Base-by-base conservation (phyloP, 2,888 invertebrate species). In the Sarcophaga subvicina region DNA sequence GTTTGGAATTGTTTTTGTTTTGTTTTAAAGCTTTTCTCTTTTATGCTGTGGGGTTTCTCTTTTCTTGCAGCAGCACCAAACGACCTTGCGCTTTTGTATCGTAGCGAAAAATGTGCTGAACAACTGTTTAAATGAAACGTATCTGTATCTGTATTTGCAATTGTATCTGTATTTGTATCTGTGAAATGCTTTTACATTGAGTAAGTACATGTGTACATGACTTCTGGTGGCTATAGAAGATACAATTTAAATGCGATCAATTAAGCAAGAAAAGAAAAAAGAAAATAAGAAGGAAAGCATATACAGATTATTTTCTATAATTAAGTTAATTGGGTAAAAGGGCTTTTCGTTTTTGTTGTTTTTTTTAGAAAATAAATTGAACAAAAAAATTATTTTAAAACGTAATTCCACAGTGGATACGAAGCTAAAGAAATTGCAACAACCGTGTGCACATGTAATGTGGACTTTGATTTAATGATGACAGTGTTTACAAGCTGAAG, bases 31-130 rank as follows among this genome's bases (percentile, higher is more conserved):
- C 0, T 10, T 59, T 76, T 64, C 80, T 73, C 80, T 72, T 80
- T 72, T 12, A 25, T 72, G 2, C 12, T 60, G 22, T n/a, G 3
- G 14, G 10, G 67, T 77, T 79, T 83, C 5, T 63, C 5, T 83
- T 89, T 88, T 88, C 88, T 90, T 89, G 90, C 11, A 89, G 90
- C 90, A 91, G 90, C 91, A 89, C 89, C 90, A 91, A 92, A 91
- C 92, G 92, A 92, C 92, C 92, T 92, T 92, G 92, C 85, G 85
- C 70, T 72, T 82, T 66, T 69, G 25, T 79, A 60, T 64, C 62
- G 8, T 54, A 20, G n/a, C 10, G 10, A 0, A 67, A 67, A 45
- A n/a, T 8, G 45, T 66, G 59, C 22, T 72, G 64, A 11, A 45
- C 17, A 64, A 62, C 71, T 83, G 63, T 64, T 3, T 69, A 37